Conservation (phyloP, 1,140 invertebrate genomes). For the Aphaenogaster floridana region DNA sequence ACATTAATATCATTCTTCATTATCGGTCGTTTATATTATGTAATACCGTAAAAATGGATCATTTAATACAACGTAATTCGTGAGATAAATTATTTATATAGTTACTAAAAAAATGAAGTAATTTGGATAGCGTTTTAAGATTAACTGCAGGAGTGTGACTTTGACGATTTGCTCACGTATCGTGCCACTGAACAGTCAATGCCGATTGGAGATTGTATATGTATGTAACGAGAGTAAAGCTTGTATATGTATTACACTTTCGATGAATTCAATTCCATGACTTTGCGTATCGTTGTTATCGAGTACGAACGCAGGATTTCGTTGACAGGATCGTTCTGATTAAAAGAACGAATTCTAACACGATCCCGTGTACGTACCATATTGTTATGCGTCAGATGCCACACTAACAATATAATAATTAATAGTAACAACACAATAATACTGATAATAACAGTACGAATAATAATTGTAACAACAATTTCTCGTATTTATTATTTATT, state of each 20-base stretch:
- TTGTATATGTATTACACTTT: constrained; percentile 48
- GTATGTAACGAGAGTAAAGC: constrained; percentile 55
- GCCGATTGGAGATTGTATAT: constrained; percentile 57
- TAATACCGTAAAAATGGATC: neutral
- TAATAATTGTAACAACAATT: constrained; percentile 63
- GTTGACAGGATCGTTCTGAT: constrained; percentile 23
- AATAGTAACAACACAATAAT: constrained; percentile 70
- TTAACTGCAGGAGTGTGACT: neutral
- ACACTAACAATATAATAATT: constrained; percentile 79
- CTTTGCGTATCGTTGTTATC: constrained; percentile 47
- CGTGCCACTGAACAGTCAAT: constrained; percentile 53
- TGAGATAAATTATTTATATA: neutral
- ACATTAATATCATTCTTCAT: neutral
- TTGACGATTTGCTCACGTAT: constrained; percentile 14
- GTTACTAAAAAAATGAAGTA: neutral
- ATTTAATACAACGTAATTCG: neutral
- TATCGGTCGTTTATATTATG: neutral
- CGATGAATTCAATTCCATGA: constrained; percentile 39
- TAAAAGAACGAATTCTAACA: constrained; percentile 21
- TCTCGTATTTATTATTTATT: constrained; percentile 47
- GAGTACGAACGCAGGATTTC: constrained; percentile 33
- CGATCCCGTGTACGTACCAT: constrained; percentile 52
- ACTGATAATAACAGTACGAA: constrained; percentile 72
- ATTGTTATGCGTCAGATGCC: constrained; percentile 74
- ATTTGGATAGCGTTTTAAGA: neutral